phyloP scores from a whole-genome alignment of 1,140 invertebrate genomes.

The Heliconius nattereri region DNA sequence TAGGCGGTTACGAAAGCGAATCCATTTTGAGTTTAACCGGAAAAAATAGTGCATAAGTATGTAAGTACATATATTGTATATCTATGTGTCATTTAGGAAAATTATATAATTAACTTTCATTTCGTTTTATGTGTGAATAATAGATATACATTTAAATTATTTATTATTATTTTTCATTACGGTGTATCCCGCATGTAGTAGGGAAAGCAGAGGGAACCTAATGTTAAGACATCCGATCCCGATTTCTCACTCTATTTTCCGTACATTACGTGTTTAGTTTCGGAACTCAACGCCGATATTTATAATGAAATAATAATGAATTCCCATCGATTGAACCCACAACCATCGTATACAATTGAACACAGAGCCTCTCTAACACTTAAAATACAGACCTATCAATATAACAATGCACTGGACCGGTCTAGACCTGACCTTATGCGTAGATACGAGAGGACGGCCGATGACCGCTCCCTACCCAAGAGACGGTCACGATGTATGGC shows the following conservation, averaged over 20 bases:
- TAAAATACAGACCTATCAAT: not conserved
- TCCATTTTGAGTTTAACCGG: constrained; percentile 13
- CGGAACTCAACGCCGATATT: not conserved
- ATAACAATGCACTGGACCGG: constrained; percentile 11
- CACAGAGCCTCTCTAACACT: too few relatives aligned
- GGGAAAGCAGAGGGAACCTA: not conserved
- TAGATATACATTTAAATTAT: not conserved
- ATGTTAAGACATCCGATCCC: not conserved
- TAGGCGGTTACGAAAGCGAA: constrained; percentile 12
- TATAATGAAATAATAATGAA: not conserved
- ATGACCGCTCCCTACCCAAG: constrained; percentile 13
- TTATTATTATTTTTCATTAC: too few relatives aligned
- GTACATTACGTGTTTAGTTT: not conserved
- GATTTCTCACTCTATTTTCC: not conserved
- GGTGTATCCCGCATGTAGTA: not conserved
- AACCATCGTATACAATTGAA: too few relatives aligned
- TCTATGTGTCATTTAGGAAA: not conserved
- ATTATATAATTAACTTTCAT: not conserved
- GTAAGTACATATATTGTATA: not conserved
- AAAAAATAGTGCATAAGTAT: not conserved
- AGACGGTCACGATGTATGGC: not conserved
- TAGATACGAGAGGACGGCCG: constrained; percentile 15
- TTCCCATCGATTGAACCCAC: too few relatives aligned
- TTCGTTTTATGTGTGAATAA: not conserved
- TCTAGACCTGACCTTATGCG: constrained; percentile 9